Evolutionary conservation across 2,113 vertebrate genomes (phyloP).

Genomic region (Stercorarius parasiticus): DNA sequence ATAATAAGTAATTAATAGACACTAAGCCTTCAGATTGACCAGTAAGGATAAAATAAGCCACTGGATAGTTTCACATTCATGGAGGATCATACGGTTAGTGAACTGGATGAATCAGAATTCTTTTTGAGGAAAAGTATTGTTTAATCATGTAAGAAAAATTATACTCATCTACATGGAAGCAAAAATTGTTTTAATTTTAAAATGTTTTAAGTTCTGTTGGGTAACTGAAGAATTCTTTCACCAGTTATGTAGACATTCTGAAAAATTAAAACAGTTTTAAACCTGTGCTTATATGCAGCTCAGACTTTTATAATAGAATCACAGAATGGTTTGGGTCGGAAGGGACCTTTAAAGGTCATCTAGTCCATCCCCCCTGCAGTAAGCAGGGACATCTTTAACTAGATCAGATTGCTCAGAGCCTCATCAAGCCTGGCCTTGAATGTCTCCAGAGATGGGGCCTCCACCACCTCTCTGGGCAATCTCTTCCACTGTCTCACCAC

Average conservation of each 20-base stretch:
- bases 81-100: background rate
- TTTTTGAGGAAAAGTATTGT: background rate
- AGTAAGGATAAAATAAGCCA: background rate
- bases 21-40: background rate
- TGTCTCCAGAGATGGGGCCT: too few species aligned
- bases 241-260: background rate
- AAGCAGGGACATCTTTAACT: too few species aligned
- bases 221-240: background rate
- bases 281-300: background rate
- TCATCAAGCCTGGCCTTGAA: too few species aligned
- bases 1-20: background rate
- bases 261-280: background rate
- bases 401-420: too few species aligned
- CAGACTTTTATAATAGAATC: background rate
- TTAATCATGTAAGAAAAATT: background rate
- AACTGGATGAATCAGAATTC: background rate
- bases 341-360: too few species aligned
- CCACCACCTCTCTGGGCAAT: too few species aligned
- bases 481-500: too few species aligned
- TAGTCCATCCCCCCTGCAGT: too few species aligned
- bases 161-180: background rate
- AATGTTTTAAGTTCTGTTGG: background rate
- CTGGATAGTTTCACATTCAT: background rate
- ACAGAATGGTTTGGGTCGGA: too few species aligned
- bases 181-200: background rate